phyloP scores from a whole-genome alignment of 2,888 invertebrate genomes.

The Dromius quadrimaculatus region DNA sequence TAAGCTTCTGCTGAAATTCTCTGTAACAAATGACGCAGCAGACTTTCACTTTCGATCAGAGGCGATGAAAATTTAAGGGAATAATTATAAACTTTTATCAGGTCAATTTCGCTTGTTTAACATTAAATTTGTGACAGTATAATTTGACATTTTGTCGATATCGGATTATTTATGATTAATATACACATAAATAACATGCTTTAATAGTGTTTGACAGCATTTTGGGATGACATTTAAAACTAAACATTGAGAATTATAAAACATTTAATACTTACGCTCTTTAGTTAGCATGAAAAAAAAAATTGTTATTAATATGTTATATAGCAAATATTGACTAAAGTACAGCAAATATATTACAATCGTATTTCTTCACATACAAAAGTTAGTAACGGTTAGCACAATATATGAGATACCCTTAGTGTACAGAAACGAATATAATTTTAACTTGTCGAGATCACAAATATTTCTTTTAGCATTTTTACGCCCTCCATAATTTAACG shows the following conservation, averaged over 20 bases:
- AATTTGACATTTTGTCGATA: background rate
- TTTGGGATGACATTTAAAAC: too few species aligned
- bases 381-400: too few species aligned
- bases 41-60: conserved; percentile 11
- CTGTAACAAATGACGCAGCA: background rate
- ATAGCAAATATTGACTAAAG: background rate
- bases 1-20: conserved; percentile 21
- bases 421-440: too few species aligned
- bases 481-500: too few species aligned
- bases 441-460: too few species aligned
- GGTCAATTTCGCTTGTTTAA: background rate
- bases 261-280: conserved; percentile 1
- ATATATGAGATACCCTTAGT: too few species aligned
- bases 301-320: background rate
- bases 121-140: background rate
- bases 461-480: too few species aligned
- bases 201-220: too few species aligned
- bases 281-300: conserved; percentile 3
- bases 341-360: too few species aligned
- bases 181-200: background rate
- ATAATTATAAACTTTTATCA: too few species aligned
- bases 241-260: background rate
- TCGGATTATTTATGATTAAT: background rate
- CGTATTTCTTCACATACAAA: too few species aligned
- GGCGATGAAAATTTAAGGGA: background rate